Conservation (phyloP, 2,113 vertebrate genomes). For the Calidris pygmaea region DNA sequence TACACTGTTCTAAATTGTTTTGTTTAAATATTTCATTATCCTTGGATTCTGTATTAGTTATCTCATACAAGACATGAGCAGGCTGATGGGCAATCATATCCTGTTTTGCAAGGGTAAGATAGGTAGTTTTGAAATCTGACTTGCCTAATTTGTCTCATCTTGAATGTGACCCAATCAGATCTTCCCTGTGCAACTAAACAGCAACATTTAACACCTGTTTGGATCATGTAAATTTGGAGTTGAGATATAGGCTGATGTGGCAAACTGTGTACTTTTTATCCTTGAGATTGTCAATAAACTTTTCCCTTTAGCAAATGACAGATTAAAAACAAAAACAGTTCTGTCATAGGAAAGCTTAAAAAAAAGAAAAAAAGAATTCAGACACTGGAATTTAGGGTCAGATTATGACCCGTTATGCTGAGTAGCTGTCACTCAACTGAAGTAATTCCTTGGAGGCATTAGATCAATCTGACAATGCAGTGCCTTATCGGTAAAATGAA, state of each 20-base stretch:
- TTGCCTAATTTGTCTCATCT: slow-evolving; percentile 12
- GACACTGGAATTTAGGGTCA: background rate
- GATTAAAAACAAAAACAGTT: background rate
- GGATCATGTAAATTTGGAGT: slow-evolving; percentile 1
- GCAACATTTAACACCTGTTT: background rate
- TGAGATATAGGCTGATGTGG: background rate
- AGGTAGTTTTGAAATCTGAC: slow-evolving; percentile 35
- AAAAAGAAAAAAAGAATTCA: background rate
- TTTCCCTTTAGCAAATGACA: background rate
- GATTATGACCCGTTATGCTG: background rate
- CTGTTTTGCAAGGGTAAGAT: slow-evolving; percentile 22
- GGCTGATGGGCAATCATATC: background rate
- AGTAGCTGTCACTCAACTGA: background rate
- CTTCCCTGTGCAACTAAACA: background rate
- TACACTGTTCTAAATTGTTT: background rate
- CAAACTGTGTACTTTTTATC: background rate
- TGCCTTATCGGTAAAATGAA: background rate
- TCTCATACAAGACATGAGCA: background rate
- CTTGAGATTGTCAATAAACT: background rate
- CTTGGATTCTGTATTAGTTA: background rate
- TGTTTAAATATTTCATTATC: background rate
- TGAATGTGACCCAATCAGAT: background rate
- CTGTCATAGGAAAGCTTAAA: background rate
- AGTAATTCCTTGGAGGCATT: background rate
- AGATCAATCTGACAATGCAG: background rate